These are phyloP conservation scores for Zosterops hypoxanthus DNA, from an alignment of 2,113 vertebrate species.

Conservation along the genomic window DNA sequence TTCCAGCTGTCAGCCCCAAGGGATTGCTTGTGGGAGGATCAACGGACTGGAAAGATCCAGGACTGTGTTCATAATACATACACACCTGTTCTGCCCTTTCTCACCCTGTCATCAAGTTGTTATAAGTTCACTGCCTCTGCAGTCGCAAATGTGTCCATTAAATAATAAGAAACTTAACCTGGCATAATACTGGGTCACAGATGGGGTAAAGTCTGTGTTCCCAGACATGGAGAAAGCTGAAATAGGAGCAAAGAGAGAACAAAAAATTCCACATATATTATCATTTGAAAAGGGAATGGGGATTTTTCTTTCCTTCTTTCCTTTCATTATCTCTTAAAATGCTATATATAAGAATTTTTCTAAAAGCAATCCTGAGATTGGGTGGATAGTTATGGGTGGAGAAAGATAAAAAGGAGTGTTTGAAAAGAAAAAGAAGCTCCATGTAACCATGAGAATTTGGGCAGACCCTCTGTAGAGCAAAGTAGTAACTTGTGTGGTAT, in stretches of 20 bases:
- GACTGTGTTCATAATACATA: neutral
- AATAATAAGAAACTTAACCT: neutral
- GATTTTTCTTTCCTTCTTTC: neutral
- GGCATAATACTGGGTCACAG: neutral
- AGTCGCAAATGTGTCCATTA: neutral
- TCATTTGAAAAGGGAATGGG: neutral
- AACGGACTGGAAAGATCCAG: neutral
- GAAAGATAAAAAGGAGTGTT: neutral
- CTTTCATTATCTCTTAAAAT: neutral
- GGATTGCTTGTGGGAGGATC: neutral
- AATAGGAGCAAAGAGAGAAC: neutral
- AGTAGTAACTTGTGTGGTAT: neutral
- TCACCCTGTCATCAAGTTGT: neutral
- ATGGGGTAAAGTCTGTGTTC: neutral
- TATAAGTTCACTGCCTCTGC: neutral
- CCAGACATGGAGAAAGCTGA: neutral
- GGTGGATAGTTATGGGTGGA: neutral
- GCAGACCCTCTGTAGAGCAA: neutral
- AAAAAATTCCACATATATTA: neutral
- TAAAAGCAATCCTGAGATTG: neutral
- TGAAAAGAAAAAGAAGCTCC: neutral
- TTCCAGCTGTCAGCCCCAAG: neutral
- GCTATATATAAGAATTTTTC: neutral
- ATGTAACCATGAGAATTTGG: neutral
- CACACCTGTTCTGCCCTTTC: neutral